Percentiles rank a stretch among this genome's conserved stretches.
Evolutionary conservation across 2,888 invertebrate genomes (phyloP).

Genomic region (Esperia sulphurella): DNA sequence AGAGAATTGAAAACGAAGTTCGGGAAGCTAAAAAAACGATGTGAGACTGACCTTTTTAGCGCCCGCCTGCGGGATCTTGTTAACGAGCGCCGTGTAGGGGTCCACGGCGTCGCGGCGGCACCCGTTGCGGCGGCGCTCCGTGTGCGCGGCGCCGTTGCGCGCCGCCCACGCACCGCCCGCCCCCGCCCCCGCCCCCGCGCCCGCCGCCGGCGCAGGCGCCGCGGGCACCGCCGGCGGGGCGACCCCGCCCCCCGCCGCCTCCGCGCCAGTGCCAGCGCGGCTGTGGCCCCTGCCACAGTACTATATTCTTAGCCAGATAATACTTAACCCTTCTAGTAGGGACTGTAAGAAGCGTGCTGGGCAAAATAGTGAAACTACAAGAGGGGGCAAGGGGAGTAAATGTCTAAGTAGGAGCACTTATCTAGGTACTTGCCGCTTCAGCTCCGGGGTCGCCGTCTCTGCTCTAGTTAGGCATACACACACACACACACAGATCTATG

Average conservation of each 20-base stretch:
- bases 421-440: too few species aligned
- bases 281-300: constrained; percentile 52
- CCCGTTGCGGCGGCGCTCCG: constrained; percentile 53
- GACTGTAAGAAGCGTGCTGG: too few species aligned
- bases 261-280: constrained; percentile 53
- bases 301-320: too few species aligned
- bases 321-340: too few species aligned
- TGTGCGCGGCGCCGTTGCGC: constrained; percentile 40
- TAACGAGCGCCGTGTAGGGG: constrained; percentile 65
- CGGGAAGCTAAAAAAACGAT: too few species aligned
- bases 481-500: too few species aligned
- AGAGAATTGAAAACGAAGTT: too few species aligned
- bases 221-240: constrained; percentile 33
- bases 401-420: too few species aligned
- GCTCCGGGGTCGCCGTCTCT: too few species aligned
- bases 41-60: constrained; percentile 58
- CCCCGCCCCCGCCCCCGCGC: constrained; percentile 7
- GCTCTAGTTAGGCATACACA: too few species aligned
- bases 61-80: constrained; percentile 61
- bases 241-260: constrained; percentile 48
- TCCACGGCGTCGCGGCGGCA: constrained; percentile 46
- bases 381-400: too few species aligned
- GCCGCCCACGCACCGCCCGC: constrained; percentile 32
- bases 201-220: constrained; percentile 4
- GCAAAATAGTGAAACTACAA: too few species aligned